Evolutionary conservation across 2,113 vertebrate genomes (phyloP), one percentile per base, ranked within the genome.

Genomic region (Nothobranchius furzeri): DNA sequence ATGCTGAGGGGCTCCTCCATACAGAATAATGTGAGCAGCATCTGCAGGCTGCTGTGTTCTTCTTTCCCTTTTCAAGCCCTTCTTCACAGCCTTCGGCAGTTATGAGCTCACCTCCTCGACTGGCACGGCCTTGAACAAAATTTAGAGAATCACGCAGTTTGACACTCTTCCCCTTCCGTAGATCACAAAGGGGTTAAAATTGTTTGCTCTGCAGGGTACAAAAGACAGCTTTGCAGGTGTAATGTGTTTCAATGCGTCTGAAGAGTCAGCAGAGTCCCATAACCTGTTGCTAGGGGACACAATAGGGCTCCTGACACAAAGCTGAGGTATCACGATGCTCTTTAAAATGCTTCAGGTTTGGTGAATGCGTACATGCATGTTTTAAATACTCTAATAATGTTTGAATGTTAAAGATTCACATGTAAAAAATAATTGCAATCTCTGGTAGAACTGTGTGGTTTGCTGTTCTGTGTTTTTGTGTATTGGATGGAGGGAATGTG

Each of bases 1-100:
- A 93, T 85, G 78, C 80, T 82, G 85, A 91, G 83, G 75, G 79
- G 75, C 79, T 88, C 64, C 74, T 84, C 78, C 72, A 70, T 82
- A 71, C 84, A 80, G 81, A 85, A 85, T 79, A 88, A 89, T 89
- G 83, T 60, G 76, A 79, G 76, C 76, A 49, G 64, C 83, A 75
- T 85, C 78, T 45, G 47, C 79, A 75, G 81, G 74, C 71, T 68
- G 84, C 76, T 78, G 64, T 59, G 65, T 83, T 79, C 59, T 64
- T 73, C 79, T 75, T 77, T 83, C 76, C 10, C 78, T 60, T 71
- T 76, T 64, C 57, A 75, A 62, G 62, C 64, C 70, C 77, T 76
- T 64, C 57, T 76, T 84, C 70, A 87, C 82, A 82, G 75, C 68
- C 73, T 73, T 46, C 87, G 87, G 88, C 87, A 92, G 88, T 86